phyloP scores from a whole-genome alignment of 2,797 vertebrate genomes.

The Glyptemys insculpta region DNA sequence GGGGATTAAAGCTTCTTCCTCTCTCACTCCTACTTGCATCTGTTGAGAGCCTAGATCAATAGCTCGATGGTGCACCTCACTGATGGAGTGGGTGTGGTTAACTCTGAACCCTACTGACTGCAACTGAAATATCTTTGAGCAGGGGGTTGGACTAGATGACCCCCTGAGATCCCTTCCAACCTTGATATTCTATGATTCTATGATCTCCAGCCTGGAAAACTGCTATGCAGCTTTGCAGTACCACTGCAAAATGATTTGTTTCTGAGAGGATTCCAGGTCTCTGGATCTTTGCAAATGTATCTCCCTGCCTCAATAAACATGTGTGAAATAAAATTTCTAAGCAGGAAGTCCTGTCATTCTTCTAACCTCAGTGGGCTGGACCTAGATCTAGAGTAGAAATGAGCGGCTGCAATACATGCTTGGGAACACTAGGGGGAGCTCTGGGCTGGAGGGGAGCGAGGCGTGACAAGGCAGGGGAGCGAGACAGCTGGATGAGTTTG shows the following conservation, averaged over 20 bases:
- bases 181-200: no score
- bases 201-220: neutral
- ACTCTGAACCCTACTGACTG: neutral
- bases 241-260: neutral
- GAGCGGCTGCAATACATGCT: neutral
- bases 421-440: neutral
- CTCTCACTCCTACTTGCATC: neutral
- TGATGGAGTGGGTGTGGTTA: neutral
- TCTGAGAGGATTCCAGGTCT: neutral
- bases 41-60: neutral
- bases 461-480: neutral
- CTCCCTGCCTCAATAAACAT: neutral
- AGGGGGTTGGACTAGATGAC: no score
- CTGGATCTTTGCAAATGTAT: neutral
- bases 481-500: neutral
- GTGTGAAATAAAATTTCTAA: neutral
- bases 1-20: neutral
- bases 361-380: neutral
- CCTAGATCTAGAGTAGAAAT: neutral
- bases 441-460: neutral
- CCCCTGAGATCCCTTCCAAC: no score
- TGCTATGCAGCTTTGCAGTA: neutral
- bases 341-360: neutral
- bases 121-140: no score
- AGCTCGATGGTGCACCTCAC: neutral